phyloP scores from a whole-genome alignment of 1,140 invertebrate species.

The Papilio machaon region DNA sequence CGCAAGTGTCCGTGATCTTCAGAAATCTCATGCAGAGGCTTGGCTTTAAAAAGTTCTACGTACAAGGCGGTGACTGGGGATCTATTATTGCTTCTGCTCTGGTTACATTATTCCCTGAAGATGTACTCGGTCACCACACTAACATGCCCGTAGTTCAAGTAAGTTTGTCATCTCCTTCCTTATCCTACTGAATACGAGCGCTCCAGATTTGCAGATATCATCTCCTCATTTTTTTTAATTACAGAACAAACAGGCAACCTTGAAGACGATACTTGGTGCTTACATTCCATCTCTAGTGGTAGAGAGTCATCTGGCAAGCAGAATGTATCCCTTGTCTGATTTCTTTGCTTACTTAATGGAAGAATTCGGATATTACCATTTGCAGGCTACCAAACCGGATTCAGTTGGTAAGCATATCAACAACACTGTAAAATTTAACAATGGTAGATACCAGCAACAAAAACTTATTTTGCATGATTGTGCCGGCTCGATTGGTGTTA shows the following conservation, averaged over 20 bases:
- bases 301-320: slow-evolving; percentile 81
- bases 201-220: no score
- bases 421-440: no score
- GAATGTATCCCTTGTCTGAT: slow-evolving; percentile 84
- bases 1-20: slow-evolving; percentile 88
- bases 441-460: no score
- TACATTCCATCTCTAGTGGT: slow-evolving; percentile 79
- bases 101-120: slow-evolving; percentile 59
- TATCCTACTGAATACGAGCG: not conserved
- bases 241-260: not conserved
- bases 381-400: slow-evolving; percentile 95
- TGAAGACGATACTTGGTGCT: slow-evolving; percentile 49
- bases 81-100: slow-evolving; percentile 81
- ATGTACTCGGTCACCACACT: slow-evolving; percentile 62
- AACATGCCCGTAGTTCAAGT: slow-evolving; percentile 56
- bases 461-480: no score
- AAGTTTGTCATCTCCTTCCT: not conserved
- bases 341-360: slow-evolving; percentile 81
- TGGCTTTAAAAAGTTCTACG: slow-evolving; percentile 88
- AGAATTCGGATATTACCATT: slow-evolving; percentile 91
- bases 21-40: slow-evolving; percentile 92
- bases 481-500: no score
- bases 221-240: no score
- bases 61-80: slow-evolving; percentile 95
- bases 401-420: slow-evolving; percentile 83